Conservation (phyloP, 2,888 invertebrate species). For the Eubasilissa splendida region DNA sequence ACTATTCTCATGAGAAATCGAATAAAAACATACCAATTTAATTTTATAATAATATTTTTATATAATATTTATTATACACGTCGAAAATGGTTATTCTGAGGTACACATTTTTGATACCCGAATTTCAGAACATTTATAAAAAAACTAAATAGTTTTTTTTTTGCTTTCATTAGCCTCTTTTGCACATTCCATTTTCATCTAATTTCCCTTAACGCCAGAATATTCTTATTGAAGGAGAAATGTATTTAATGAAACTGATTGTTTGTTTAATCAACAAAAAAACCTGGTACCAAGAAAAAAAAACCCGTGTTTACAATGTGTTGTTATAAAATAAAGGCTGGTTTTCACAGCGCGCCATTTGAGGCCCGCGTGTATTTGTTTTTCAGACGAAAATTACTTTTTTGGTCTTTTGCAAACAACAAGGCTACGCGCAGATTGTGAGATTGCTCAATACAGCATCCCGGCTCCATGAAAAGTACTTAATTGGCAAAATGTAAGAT, state of each 20-base stretch:
- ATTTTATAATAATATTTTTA: too few relatives aligned
- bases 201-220: not conserved
- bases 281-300: conserved; percentile 28
- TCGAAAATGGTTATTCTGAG: too few relatives aligned
- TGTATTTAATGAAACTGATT: conserved; percentile 20
- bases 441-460: conserved; percentile 55
- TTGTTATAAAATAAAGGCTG: conserved; percentile 38
- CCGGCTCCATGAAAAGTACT: conserved; percentile 62
- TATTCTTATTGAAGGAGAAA: not conserved
- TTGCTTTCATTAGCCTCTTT: not conserved
- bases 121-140: too few relatives aligned
- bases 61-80: too few relatives aligned
- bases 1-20: too few relatives aligned
- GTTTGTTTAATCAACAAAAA: conserved; percentile 15
- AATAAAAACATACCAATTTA: too few relatives aligned
- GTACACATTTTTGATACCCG: too few relatives aligned
- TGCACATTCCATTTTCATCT: not conserved
- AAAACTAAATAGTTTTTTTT: too few relatives aligned
- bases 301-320: conserved; percentile 21
- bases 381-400: conserved; percentile 52
- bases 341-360: conserved; percentile 23
- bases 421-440: conserved; percentile 37
- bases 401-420: conserved; percentile 47
- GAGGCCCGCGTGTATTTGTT: conserved; percentile 39
- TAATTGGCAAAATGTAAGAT: conserved; percentile 54